Conservation (phyloP, 2,797 vertebrate genomes). For the Pseudotriccus pelzelni region DNA sequence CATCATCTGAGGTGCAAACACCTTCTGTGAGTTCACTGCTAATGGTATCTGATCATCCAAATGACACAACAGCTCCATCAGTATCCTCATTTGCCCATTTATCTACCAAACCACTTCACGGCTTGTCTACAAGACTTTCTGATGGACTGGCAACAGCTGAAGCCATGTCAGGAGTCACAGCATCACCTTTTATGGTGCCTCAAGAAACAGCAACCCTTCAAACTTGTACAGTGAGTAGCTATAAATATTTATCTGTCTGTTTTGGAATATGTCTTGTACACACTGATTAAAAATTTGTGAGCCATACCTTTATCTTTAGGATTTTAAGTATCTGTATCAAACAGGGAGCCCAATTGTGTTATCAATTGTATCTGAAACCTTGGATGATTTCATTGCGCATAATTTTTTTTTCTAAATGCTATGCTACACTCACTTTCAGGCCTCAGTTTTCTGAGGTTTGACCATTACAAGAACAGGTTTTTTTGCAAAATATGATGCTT, state of each 20-base stretch:
- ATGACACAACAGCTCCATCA: conserved; percentile 10
- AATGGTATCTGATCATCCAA: neutral
- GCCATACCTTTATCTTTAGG: neutral
- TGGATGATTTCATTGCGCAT: fast-evolving
- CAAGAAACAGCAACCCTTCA: conserved; percentile 20
- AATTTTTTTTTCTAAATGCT: neutral
- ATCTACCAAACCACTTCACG: neutral
- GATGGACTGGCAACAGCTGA: conserved; percentile 28
- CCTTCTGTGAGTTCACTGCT: neutral
- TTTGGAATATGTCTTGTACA: neutral
- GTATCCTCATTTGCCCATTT: conserved; percentile 1
- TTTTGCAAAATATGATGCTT: neutral
- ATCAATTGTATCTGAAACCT: neutral
- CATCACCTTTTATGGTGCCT: conserved; percentile 13
- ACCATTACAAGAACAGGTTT: neutral
- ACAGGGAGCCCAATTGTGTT: neutral
- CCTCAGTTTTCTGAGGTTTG: neutral
- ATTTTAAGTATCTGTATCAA: neutral
- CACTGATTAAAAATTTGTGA: neutral
- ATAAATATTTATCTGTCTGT: neutral
- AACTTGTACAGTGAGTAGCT: conserved; percentile 75
- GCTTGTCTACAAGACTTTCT: conserved; percentile 33
- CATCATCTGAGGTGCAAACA: neutral
- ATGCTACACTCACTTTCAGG: neutral
- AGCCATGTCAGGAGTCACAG: neutral